Percentiles rank a stretch among this genome's conserved stretches.
Evolutionary conservation across 2,888 invertebrate genomes (phyloP).

Genomic region (Lasioglossum marginatum): DNA sequence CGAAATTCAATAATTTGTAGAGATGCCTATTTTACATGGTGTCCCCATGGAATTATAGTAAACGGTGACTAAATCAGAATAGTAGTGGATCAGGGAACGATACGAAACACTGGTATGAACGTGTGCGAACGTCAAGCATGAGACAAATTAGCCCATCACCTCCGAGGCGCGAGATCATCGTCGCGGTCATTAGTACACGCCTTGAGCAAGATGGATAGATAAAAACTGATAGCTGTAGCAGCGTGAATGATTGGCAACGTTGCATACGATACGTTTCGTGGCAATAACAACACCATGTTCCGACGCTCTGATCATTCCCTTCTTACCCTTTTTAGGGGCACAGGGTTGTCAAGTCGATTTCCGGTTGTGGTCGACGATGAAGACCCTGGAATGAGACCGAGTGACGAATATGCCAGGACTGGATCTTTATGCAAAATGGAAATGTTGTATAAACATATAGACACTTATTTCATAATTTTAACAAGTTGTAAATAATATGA

Average conservation of each 20-base stretch:
- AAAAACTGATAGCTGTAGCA: slow-evolving; percentile 49
- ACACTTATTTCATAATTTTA: no score
- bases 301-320: slow-evolving; percentile 22
- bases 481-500: no score
- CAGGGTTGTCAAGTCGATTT: slow-evolving; percentile 30
- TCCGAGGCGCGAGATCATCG: slow-evolving; percentile 47
- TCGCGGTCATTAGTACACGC: slow-evolving; percentile 50
- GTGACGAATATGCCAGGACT: background rate
- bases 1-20: no score
- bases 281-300: slow-evolving; percentile 13
- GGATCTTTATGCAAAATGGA: no score
- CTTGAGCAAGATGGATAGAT: slow-evolving; percentile 50
- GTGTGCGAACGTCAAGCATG: slow-evolving; percentile 41
- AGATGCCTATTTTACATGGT: no score
- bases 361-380: slow-evolving; percentile 14
- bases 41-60: no score
- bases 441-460: no score
- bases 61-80: background rate
- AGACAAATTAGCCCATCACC: slow-evolving; percentile 51
- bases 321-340: slow-evolving; percentile 22
- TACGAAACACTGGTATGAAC: slow-evolving; percentile 42
- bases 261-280: slow-evolving; percentile 49
- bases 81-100: slow-evolving; percentile 1
- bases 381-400: slow-evolving; percentile 4
- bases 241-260: slow-evolving; percentile 61